phyloP scores from a whole-genome alignment of 2,888 invertebrate genomes.

The Brachypterus glaber region DNA sequence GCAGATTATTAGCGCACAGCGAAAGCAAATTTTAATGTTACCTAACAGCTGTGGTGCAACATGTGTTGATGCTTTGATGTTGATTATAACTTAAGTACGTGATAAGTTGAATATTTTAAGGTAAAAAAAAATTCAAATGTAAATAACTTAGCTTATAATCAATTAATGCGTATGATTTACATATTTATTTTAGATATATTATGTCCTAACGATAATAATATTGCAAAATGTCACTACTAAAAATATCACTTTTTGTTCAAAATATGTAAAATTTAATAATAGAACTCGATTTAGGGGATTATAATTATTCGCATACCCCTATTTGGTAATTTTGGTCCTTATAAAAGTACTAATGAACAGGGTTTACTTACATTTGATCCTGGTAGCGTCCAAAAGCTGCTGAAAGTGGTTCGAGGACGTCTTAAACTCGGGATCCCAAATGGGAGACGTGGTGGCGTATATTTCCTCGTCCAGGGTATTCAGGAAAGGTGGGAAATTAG shows the following conservation, averaged over 20 bases:
- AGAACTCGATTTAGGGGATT: too few species aligned
- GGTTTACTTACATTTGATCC: conserved; percentile 28
- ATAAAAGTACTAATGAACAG: not conserved
- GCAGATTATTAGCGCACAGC: too few species aligned
- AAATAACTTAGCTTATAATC: too few species aligned
- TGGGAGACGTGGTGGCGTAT: conserved; percentile 74
- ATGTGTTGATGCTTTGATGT: too few species aligned
- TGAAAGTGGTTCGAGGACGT: conserved; percentile 58
- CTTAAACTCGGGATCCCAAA: conserved; percentile 89
- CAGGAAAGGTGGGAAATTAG: conserved; percentile 87
- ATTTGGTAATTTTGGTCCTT: too few species aligned
- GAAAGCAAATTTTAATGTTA: conserved; percentile 3
- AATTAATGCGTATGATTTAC: too few species aligned
- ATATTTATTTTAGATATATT: too few species aligned
- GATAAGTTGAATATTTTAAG: too few species aligned
- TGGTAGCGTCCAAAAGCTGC: conserved; percentile 50
- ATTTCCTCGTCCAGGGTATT: conserved; percentile 82
- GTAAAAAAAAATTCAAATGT: too few species aligned
- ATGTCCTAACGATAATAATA: not conserved
- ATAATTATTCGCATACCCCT: too few species aligned
- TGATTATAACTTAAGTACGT: too few species aligned
- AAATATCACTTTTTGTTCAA: not conserved
- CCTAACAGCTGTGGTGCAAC: not conserved
- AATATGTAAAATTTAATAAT: too few species aligned
- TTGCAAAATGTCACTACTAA: conserved; percentile 1